Conservation (phyloP, 2,113 vertebrate genomes). For the Myotis davidii region DNA sequence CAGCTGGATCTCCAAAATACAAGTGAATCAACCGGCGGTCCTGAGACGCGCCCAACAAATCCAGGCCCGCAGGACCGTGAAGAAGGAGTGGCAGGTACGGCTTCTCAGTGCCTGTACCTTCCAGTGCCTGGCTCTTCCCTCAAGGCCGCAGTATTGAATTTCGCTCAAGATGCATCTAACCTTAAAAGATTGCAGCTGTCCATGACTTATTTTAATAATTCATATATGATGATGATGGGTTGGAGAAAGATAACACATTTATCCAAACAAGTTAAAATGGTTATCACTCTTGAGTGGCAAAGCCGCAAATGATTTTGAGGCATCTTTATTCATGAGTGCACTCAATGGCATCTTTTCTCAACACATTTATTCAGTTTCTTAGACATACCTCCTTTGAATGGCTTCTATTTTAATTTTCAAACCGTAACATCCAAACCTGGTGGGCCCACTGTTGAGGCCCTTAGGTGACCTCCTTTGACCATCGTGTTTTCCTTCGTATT, state of each 20-base stretch:
- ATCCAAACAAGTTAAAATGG: constrained; percentile 84
- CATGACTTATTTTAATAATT: constrained; percentile 86
- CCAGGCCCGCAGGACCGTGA: constrained; percentile 87
- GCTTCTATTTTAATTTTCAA: constrained; percentile 83
- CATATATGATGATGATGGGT: constrained; percentile 83
- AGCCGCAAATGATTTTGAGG: constrained; percentile 82
- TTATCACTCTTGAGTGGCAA: constrained; percentile 84
- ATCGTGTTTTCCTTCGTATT: constrained; percentile 61
- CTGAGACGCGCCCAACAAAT: constrained; percentile 91
- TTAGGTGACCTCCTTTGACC: constrained; percentile 74
- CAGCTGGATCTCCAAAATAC: constrained; percentile 90
- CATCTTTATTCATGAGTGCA: constrained; percentile 88
- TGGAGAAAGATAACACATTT: constrained; percentile 82
- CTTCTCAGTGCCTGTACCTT: constrained; percentile 48
- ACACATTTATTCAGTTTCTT: constrained; percentile 81
- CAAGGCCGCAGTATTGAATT: constrained; percentile 82
- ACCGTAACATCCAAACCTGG: constrained; percentile 62
- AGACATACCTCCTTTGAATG: constrained; percentile 76
- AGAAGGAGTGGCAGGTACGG: constrained; percentile 95
- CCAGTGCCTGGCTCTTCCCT: constrained; percentile 69
- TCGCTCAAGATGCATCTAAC: constrained; percentile 82
- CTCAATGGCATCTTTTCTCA: constrained; percentile 80
- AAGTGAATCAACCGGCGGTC: constrained; percentile 94
- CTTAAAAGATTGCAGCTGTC: constrained; percentile 84
- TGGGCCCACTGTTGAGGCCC: constrained; percentile 51